Evolutionary conservation across 2,113 vertebrate genomes (phyloP).

Genomic region (Oreotragus oreotragus): DNA sequence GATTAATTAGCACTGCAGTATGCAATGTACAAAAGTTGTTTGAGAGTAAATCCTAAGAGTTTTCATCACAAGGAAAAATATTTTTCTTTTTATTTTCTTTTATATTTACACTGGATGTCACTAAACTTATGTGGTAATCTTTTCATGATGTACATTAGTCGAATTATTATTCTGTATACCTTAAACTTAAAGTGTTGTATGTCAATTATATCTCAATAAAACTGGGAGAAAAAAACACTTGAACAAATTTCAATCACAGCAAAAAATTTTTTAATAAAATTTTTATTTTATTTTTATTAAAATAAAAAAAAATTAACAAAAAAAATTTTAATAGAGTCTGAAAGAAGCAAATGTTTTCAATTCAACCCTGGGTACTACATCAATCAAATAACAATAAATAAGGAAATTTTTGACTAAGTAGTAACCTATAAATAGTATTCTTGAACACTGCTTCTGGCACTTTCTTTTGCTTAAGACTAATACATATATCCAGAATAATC

Average conservation of each 20-base stretch:
- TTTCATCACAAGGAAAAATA: neutral
- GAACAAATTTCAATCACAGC: neutral
- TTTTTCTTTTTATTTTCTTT: neutral
- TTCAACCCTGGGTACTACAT: neutral
- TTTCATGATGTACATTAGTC: neutral
- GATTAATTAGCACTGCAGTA: neutral
- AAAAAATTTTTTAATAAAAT: neutral
- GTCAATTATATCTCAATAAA: neutral
- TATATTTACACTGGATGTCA: neutral
- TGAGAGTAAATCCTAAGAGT: neutral
- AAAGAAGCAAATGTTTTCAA: neutral
- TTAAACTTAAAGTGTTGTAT: neutral
- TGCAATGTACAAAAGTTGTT: neutral
- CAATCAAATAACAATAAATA: neutral
- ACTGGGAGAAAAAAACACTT: neutral
- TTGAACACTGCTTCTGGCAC: slow-evolving; percentile 2
- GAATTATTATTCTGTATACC: neutral
- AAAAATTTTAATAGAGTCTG: neutral
- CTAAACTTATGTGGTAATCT: neutral
- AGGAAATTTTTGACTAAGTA: neutral
- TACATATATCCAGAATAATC: neutral
- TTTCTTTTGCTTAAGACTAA: slow-evolving; percentile 19
- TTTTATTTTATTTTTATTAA: neutral
- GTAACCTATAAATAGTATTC: neutral
- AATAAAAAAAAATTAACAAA: neutral